phyloP scores from a whole-genome alignment of 2,797 vertebrate species.

The Gymnothorax reevesii region DNA sequence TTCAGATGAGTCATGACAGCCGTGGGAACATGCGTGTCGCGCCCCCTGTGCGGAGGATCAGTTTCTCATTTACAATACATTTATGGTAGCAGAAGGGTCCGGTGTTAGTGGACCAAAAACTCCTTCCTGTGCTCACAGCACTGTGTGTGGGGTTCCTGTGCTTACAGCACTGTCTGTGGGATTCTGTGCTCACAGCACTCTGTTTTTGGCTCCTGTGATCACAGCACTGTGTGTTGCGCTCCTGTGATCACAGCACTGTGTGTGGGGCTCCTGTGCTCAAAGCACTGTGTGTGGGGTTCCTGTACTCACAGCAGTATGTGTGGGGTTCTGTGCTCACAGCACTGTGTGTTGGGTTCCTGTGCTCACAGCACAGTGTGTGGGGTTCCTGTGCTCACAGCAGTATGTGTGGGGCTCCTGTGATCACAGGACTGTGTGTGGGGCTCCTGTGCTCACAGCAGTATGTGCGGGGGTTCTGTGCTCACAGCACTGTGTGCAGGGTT shows the following conservation, averaged over 20 bases:
- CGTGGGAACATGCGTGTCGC: conserved; percentile 65
- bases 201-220: no score
- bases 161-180: no score
- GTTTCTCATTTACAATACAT: conserved; percentile 52
- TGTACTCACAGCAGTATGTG: conserved; percentile 29
- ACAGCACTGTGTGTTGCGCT: no score
- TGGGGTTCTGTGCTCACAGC: conserved; percentile 38
- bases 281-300: no score
- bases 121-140: conserved; percentile 45
- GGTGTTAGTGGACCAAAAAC: conserved; percentile 57
- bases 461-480: conserved; percentile 29
- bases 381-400: conserved; percentile 43
- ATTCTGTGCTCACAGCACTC: no score
- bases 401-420: conserved; percentile 31
- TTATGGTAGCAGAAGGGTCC: conserved; percentile 55
- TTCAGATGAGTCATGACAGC: conserved; percentile 71
- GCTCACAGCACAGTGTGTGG: conserved; percentile 31
- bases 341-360: conserved; percentile 35
- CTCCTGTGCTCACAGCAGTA: conserved; percentile 42
- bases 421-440: conserved; percentile 27
- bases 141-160: conserved; percentile 30
- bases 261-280: no score
- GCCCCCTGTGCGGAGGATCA: conserved; percentile 45
- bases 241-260: no score
- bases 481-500: conserved; percentile 33